These are phyloP conservation scores for Urocyon cinereoargenteus DNA, from an alignment of 2,797 vertebrate species.

Conservation along the genomic window DNA sequence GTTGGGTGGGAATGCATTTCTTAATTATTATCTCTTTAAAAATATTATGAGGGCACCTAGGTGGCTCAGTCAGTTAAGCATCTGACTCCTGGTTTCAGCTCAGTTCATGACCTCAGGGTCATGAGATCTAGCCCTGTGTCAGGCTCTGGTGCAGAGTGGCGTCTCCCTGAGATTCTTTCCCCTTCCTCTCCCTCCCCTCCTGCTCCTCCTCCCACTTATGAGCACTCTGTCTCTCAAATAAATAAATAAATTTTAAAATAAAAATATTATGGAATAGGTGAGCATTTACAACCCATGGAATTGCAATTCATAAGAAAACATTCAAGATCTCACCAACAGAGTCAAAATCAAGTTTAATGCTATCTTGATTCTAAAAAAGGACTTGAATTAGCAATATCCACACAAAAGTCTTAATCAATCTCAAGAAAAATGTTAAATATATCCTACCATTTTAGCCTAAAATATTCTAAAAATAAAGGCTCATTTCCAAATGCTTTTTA, in stretches of 20 bases:
- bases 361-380: slow-evolving; percentile 43
- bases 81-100: not conserved
- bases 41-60: not conserved
- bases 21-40: slow-evolving; percentile 13
- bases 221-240: not conserved
- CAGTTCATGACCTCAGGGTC: not conserved
- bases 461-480: slow-evolving; percentile 67
- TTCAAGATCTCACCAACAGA: not conserved
- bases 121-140: not conserved
- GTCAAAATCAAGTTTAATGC: slow-evolving; percentile 62
- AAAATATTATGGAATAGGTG: not conserved
- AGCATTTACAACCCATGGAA: not conserved
- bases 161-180: not conserved
- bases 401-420: slow-evolving; percentile 71
- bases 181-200: not conserved
- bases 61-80: not conserved
- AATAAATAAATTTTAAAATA: not conserved
- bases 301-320: not conserved
- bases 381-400: slow-evolving; percentile 65
- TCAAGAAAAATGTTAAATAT: slow-evolving; percentile 70
- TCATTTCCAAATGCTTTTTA: slow-evolving; percentile 75
- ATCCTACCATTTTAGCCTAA: slow-evolving; percentile 21
- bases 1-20: not conserved
- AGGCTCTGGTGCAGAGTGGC: too few relatives aligned
- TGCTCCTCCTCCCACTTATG: not conserved